A percentile compares a stretch with the other conserved stretches of the same genome.
Conservation (phyloP, 2,797 vertebrate genomes). For the Dipus sagitta region DNA sequence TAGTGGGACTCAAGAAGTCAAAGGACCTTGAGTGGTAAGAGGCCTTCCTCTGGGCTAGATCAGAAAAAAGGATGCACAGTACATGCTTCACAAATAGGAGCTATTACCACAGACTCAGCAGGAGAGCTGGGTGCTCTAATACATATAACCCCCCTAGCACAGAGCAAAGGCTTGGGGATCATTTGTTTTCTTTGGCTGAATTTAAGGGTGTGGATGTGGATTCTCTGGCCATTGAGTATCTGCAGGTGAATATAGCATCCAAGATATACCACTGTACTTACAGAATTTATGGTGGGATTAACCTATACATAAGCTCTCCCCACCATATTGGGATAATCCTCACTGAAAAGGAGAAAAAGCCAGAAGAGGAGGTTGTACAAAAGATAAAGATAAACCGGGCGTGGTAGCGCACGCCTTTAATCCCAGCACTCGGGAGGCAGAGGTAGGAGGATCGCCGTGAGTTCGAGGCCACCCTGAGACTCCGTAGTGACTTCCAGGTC, state of each 20-base stretch:
- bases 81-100: constrained; percentile 29
- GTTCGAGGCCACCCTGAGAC: too few relatives aligned
- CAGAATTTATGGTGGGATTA: not conserved
- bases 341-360: not conserved
- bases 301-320: not conserved
- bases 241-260: not conserved
- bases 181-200: constrained; percentile 36
- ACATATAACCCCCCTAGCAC: constrained; percentile 14
- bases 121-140: constrained; percentile 4
- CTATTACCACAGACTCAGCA: not conserved
- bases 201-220: not conserved
- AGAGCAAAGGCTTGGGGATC: constrained; percentile 36
- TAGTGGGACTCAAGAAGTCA: constrained; percentile 16
- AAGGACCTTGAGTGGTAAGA: not conserved
- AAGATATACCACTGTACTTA: not conserved
- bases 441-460: too few relatives aligned
- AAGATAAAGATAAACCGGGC: too few relatives aligned
- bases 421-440: too few relatives aligned
- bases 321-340: not conserved
- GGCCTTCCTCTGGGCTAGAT: not conserved
- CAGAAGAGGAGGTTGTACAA: too few relatives aligned
- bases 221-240: not conserved
- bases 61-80: constrained; percentile 30
- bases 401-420: too few relatives aligned
- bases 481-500: too few relatives aligned